A percentile compares a stretch with the other conserved stretches of the same genome.
Conservation (phyloP, 1,140 invertebrate genomes). For the Drosophila trapezifrons region DNA sequence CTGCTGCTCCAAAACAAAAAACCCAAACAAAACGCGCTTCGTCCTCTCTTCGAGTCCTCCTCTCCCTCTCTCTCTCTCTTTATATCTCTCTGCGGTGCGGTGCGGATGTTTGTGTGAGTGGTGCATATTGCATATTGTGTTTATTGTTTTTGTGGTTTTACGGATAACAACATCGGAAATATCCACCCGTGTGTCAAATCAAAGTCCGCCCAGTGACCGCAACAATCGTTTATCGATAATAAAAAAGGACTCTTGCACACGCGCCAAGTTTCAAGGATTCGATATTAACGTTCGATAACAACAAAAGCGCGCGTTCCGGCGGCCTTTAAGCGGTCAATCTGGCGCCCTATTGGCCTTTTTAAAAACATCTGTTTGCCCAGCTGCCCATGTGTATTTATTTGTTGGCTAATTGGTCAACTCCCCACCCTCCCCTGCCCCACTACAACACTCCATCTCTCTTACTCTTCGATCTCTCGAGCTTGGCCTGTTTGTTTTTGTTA, state of each 20-base stretch:
- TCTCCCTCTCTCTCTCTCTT: conserved; percentile 9
- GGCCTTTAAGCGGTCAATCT: conserved; percentile 7
- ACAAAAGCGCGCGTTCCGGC: conserved; percentile 10
- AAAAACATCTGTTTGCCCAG: conserved; percentile 71
- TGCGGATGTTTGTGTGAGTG: conserved; percentile 40
- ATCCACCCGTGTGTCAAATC: conserved; percentile 7
- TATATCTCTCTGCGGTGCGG: conserved; percentile 12
- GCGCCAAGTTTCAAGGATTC: conserved; percentile 16
- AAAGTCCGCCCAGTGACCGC: conserved; percentile 11
- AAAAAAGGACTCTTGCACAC: not conserved
- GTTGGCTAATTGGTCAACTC: conserved; percentile 42
- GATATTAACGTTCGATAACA: conserved; percentile 22
- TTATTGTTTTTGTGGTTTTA: conserved; percentile 35
- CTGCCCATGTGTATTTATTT: conserved; percentile 46
- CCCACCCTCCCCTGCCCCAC: not conserved
- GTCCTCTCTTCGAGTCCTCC: conserved; percentile 19
- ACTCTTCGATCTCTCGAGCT: conserved; percentile 14
- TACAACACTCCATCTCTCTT: not conserved
- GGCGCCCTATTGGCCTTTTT: conserved; percentile 63
- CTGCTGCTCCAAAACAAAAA: conserved; percentile 48
- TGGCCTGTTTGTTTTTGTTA: conserved; percentile 16
- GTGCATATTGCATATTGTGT: conserved; percentile 49
- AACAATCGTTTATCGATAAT: conserved; percentile 24
- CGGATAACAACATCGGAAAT: conserved; percentile 16
- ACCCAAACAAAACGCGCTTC: conserved; percentile 33